Evolutionary conservation across 2,888 invertebrate species (phyloP).

Genomic region (Drosophila birchii): DNA sequence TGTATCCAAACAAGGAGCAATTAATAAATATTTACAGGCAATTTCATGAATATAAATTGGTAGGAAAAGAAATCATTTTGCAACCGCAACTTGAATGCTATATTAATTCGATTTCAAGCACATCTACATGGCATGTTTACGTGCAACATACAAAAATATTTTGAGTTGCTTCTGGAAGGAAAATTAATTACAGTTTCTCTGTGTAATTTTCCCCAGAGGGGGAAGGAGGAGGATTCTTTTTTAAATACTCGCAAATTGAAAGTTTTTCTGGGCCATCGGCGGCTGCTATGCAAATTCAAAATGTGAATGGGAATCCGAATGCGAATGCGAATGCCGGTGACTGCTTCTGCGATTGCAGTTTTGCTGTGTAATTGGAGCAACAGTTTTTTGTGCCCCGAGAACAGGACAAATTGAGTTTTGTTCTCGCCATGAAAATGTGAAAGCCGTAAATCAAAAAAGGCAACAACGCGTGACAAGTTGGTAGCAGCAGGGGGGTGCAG

Average conservation of each 20-base stretch:
- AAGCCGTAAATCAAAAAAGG: slow-evolving; percentile 29
- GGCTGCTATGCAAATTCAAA: background rate
- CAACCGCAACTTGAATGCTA: background rate
- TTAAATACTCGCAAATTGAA: slow-evolving; percentile 6
- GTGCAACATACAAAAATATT: slow-evolving; percentile 7
- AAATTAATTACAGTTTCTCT: slow-evolving; percentile 18
- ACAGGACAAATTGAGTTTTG: slow-evolving; percentile 35
- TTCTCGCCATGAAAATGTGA: slow-evolving; percentile 21
- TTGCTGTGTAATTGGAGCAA: slow-evolving; percentile 34
- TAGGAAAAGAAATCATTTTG: background rate
- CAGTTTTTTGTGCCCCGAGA: slow-evolving; percentile 28
- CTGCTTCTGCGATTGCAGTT: slow-evolving; percentile 3
- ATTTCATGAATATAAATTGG: background rate
- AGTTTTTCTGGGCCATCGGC: slow-evolving; percentile 30
- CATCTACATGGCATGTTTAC: slow-evolving; percentile 4
- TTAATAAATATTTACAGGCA: slow-evolving; percentile 8
- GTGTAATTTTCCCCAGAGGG: slow-evolving; percentile 1
- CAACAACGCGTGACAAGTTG: slow-evolving; percentile 17
- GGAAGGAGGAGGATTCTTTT: background rate
- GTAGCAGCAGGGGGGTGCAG: background rate
- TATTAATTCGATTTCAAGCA: slow-evolving; percentile 19
- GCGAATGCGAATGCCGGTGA: background rate
- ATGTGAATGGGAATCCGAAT: background rate
- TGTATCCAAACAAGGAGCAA: background rate
- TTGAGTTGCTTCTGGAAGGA: background rate